A percentile compares a stretch with the other conserved stretches of the same genome.
Conservation (phyloP, 2,888 invertebrate genomes). For the Torymus aiolomorphi region DNA sequence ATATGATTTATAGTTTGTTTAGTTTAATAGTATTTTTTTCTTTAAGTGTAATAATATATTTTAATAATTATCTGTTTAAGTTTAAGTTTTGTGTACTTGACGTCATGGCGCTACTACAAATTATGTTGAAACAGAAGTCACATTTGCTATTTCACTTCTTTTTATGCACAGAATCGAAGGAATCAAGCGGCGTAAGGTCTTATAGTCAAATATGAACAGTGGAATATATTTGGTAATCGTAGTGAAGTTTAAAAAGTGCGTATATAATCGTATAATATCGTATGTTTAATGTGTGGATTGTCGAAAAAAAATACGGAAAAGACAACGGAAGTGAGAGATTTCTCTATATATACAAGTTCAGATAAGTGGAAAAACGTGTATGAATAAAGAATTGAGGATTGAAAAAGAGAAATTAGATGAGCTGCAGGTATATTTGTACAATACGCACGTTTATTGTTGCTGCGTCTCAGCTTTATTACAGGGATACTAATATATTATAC, state of each 20-base stretch:
- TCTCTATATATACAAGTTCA: conserved; percentile 35
- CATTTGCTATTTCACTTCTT: conserved; percentile 12
- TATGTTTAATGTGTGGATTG: too few species aligned
- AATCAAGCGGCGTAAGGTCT: conserved; percentile 33
- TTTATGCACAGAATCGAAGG: conserved; percentile 1
- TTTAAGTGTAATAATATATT: too few species aligned
- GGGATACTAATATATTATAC: conserved; percentile 10
- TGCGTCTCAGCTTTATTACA: conserved; percentile 16
- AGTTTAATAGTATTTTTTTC: too few species aligned
- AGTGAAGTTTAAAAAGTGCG: too few species aligned
- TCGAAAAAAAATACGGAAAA: not conserved
- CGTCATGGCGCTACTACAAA: too few species aligned
- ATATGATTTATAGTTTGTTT: too few species aligned
- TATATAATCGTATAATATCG: too few species aligned
- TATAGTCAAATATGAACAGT: not conserved
- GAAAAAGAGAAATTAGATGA: not conserved
- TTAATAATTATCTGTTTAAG: too few species aligned
- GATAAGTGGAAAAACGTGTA: conserved; percentile 17
- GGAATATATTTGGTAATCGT: not conserved
- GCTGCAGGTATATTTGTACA: not conserved
- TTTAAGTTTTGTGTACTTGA: too few species aligned
- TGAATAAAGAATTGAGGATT: not conserved
- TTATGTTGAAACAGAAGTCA: not conserved
- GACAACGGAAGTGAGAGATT: conserved; percentile 4
- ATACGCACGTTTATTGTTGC: not conserved